These are phyloP conservation scores for Anguilla pacifica DNA, from an alignment of 2,797 vertebrate species.

Conservation along the genomic window DNA sequence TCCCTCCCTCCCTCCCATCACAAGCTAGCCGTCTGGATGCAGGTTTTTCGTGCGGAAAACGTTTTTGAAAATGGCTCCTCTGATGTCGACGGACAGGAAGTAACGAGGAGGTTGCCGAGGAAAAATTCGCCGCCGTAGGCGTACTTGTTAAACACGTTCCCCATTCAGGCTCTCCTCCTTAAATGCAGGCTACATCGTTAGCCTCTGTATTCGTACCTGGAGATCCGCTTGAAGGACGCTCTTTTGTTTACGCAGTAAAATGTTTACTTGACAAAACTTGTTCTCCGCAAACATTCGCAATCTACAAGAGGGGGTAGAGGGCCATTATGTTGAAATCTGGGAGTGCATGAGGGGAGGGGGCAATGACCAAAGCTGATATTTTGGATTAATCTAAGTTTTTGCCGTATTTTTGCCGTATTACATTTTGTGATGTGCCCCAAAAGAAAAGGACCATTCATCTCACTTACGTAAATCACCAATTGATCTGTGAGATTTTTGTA, in stretches of 20 bases:
- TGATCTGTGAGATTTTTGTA: not conserved
- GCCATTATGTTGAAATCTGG: not conserved
- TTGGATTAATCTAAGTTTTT: not conserved
- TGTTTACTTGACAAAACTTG: not conserved
- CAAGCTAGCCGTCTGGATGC: not conserved
- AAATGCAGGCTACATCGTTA: no score
- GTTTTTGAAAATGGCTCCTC: not conserved
- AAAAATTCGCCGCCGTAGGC: no score
- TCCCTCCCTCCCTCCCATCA: not conserved
- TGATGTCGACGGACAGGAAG: not conserved
- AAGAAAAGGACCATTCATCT: not conserved
- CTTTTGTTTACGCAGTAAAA: not conserved
- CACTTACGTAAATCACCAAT: not conserved
- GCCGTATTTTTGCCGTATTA: not conserved
- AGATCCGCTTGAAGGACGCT: not conserved
- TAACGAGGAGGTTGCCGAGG: not conserved
- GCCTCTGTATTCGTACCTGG: not conserved
- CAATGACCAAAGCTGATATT: not conserved
- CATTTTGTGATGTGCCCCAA: not conserved
- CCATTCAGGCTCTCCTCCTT: not conserved
- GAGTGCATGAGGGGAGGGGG: not conserved
- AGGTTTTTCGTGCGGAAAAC: not conserved
- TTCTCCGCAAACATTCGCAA: not conserved
- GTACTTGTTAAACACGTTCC: not conserved
- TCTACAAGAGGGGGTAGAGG: not conserved